phyloP scores from a whole-genome alignment of 2,113 vertebrate species.

The Sciurus niger region DNA sequence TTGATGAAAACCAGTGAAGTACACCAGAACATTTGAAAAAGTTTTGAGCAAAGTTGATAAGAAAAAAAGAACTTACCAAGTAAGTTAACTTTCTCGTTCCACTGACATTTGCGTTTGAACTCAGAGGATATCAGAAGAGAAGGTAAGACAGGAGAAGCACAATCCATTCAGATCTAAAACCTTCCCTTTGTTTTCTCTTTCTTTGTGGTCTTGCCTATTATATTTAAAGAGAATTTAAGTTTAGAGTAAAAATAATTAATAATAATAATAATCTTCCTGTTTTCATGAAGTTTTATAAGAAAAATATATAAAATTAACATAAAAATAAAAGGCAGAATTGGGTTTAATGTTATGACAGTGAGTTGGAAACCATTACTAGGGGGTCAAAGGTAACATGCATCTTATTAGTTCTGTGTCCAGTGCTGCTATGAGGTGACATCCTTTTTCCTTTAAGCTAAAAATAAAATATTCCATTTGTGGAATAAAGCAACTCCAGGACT shows the following conservation, averaged over 20 bases:
- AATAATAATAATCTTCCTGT: neutral
- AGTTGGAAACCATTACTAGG: neutral
- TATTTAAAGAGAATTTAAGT: constrained; percentile 33
- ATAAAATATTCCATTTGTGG: neutral
- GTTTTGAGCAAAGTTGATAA: constrained; percentile 7
- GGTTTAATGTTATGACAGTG: neutral
- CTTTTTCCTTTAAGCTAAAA: constrained; percentile 37
- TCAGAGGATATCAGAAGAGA: neutral
- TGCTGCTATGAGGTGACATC: neutral
- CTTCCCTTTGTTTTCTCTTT: neutral
- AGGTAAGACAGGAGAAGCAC: neutral
- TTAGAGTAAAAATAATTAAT: neutral
- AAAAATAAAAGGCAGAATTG: neutral
- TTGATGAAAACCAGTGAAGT: neutral
- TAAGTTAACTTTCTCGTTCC: constrained; percentile 16
- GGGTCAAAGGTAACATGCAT: neutral
- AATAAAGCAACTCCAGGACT: neutral
- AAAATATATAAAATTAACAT: constrained; percentile 25
- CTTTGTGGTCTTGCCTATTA: neutral
- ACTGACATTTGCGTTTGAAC: neutral
- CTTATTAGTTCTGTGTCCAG: neutral
- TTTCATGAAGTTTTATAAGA: constrained; percentile 16
- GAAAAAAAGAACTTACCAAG: neutral
- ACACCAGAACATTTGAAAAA: constrained; percentile 38
- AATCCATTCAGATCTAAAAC: neutral